These are phyloP conservation scores for Petrolisthes cinctipes DNA, from an alignment of 2,888 invertebrate species.

Conservation along the genomic window DNA sequence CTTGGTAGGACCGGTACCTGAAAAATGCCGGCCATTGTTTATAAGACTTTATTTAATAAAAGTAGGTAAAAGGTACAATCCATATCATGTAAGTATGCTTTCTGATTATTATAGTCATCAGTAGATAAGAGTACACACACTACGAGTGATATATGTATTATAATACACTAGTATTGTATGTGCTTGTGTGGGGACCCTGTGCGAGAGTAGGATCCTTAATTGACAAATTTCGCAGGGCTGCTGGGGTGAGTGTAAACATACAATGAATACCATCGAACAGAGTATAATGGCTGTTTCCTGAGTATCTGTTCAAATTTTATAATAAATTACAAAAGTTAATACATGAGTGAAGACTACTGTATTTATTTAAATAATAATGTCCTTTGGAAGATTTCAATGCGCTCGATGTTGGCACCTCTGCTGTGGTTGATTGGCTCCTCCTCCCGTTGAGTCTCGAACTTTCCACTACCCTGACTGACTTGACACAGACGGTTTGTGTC, in stretches of 20 bases:
- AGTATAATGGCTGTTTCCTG: no score
- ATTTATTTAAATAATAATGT: neutral
- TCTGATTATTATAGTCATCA: neutral
- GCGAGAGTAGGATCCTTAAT: slow-evolving; percentile 58
- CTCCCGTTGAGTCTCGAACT: slow-evolving; percentile 40
- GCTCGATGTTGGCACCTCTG: slow-evolving; percentile 35
- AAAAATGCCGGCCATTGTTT: slow-evolving; percentile 16
- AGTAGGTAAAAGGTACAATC: neutral
- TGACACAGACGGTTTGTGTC: slow-evolving; percentile 31
- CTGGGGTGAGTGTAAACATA: slow-evolving; percentile 12
- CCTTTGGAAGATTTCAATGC: slow-evolving; percentile 49
- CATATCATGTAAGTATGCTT: no score
- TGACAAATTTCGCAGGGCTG: slow-evolving; percentile 41
- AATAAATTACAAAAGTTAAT: no score
- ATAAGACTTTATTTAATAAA: neutral
- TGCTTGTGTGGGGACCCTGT: slow-evolving; percentile 24
- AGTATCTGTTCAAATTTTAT: no score
- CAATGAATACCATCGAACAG: neutral
- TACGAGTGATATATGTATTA: neutral
- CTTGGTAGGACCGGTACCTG: slow-evolving; percentile 43
- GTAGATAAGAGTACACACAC: neutral
- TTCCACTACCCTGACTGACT: no score
- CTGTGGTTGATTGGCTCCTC: slow-evolving; percentile 24
- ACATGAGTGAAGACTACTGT: no score
- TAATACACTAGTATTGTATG: neutral